Evolutionary conservation across 2,888 invertebrate species (phyloP).

Genomic region (Microdon myrmicae): DNA sequence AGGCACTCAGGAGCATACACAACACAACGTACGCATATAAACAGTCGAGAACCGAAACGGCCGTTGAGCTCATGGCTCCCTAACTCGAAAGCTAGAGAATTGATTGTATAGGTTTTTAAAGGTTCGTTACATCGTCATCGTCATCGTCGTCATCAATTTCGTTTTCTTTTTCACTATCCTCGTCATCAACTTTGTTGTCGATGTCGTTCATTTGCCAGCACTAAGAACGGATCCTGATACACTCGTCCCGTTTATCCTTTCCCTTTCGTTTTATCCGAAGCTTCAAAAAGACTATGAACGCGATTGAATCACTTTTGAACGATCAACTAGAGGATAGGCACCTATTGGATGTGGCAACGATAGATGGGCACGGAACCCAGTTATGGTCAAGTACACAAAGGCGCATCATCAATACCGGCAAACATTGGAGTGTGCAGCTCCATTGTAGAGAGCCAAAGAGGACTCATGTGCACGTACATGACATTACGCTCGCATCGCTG

Average conservation of each 20-base stretch:
- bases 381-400: slow-evolving; percentile 40
- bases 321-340: slow-evolving; percentile 38
- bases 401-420: slow-evolving; percentile 28
- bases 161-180: slow-evolving; percentile 25
- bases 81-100: slow-evolving; percentile 44
- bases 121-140: slow-evolving; percentile 44
- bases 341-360: slow-evolving; percentile 29
- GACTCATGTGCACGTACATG: slow-evolving; percentile 24
- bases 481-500: slow-evolving; percentile 46
- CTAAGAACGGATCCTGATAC: slow-evolving; percentile 15
- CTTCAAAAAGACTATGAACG: slow-evolving; percentile 25
- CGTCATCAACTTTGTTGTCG: slow-evolving; percentile 14
- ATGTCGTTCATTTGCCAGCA: slow-evolving; percentile 10
- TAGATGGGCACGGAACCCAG: slow-evolving; percentile 42
- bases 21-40: slow-evolving; percentile 17
- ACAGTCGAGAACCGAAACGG: slow-evolving; percentile 15
- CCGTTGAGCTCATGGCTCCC: too few species aligned
- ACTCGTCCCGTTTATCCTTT: slow-evolving; percentile 14
- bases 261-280: not conserved
- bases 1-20: slow-evolving; percentile 38
- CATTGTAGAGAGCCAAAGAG: not conserved
- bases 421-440: too few species aligned
- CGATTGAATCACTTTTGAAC: slow-evolving; percentile 49
- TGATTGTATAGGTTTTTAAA: slow-evolving; percentile 50
- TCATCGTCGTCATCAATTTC: slow-evolving; percentile 14